Evolutionary conservation across 2,888 invertebrate species (phyloP).

Genomic region (Pandemis heparana): DNA sequence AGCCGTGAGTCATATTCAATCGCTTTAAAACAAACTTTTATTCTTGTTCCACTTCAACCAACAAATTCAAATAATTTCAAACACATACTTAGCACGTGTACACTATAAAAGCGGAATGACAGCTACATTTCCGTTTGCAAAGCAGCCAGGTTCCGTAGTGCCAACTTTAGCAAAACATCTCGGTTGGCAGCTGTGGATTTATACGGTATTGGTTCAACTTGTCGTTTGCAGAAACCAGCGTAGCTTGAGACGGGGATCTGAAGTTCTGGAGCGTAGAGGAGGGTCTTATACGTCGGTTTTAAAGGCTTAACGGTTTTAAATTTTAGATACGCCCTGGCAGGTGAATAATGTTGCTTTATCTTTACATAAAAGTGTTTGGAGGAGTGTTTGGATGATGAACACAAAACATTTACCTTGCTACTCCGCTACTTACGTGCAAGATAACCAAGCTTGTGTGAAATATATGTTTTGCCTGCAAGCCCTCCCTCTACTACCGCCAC

Average conservation of each 20-base stretch:
- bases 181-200: slow-evolving; percentile 20
- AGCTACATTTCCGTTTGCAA: slow-evolving; percentile 9
- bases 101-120: slow-evolving; percentile 18
- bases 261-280: no score
- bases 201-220: slow-evolving; percentile 13
- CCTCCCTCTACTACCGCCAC: no score
- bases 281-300: neutral
- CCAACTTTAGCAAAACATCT: slow-evolving; percentile 22
- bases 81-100: neutral
- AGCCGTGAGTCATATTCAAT: no score
- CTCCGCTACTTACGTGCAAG: no score
- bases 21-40: neutral
- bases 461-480: no score
- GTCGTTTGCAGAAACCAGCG: slow-evolving; percentile 8
- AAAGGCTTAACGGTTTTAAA: slow-evolving; percentile 27
- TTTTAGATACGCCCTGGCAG: slow-evolving; percentile 20
- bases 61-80: neutral
- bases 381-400: no score
- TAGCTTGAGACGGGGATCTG: neutral
- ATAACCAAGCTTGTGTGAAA: no score
- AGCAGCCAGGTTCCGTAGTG: slow-evolving; percentile 10
- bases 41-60: neutral
- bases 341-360: slow-evolving; percentile 25
- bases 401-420: no score
- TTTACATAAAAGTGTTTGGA: slow-evolving; percentile 9